These are phyloP conservation scores for Sebastes vulpes DNA, from an alignment of 2,797 vertebrate species.

Conservation along the genomic window DNA sequence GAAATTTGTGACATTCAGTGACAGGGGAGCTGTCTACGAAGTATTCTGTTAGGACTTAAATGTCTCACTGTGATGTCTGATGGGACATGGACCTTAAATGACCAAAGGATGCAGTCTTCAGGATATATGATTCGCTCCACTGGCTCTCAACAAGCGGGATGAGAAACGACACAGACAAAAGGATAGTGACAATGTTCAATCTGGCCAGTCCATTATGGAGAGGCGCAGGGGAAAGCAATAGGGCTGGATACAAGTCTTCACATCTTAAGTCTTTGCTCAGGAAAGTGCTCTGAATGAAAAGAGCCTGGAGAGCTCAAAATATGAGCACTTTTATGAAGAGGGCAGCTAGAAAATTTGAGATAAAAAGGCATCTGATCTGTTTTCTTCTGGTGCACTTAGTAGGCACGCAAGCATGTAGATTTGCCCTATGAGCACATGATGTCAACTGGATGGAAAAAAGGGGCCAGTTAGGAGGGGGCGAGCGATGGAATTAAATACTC, in stretches of 20 bases:
- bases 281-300: slow-evolving; percentile 61
- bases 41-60: background rate
- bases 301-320: slow-evolving; percentile 1
- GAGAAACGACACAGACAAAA: slow-evolving; percentile 18
- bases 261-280: slow-evolving; percentile 29
- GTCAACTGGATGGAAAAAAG: slow-evolving; percentile 34
- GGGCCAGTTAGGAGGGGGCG: slow-evolving; percentile 11
- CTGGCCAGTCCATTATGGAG: slow-evolving; percentile 55
- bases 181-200: slow-evolving; percentile 31
- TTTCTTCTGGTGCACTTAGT: slow-evolving; percentile 67
- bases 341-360: slow-evolving; percentile 23
- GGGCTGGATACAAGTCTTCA: slow-evolving; percentile 16
- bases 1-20: background rate
- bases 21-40: background rate
- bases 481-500: slow-evolving; percentile 38
- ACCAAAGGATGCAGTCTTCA: slow-evolving; percentile 20
- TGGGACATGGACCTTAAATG: background rate
- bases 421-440: slow-evolving; percentile 11
- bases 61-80: background rate
- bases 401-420: slow-evolving; percentile 33
- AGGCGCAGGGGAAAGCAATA: slow-evolving; percentile 14
- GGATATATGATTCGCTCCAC: slow-evolving; percentile 44
- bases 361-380: slow-evolving; percentile 48
- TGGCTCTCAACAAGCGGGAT: slow-evolving; percentile 53
- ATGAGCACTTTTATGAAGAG: slow-evolving; percentile 39